A percentile compares a stretch with the other conserved stretches of the same genome.
These are phyloP conservation scores for Aegithalos caudatus DNA, from an alignment of 2,113 vertebrate genomes.

Conservation along the genomic window DNA sequence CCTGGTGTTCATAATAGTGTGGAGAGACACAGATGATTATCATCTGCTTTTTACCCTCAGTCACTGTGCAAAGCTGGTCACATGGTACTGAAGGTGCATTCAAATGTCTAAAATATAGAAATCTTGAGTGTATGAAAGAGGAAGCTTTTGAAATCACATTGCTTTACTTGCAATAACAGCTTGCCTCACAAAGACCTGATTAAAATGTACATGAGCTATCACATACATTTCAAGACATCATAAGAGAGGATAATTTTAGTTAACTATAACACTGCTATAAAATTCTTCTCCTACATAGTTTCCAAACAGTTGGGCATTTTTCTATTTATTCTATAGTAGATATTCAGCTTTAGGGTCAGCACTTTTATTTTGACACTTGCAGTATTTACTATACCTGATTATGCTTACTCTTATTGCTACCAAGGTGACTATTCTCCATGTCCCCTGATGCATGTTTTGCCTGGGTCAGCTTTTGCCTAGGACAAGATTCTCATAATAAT, in stretches of 20 bases:
- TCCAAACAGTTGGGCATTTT: background rate
- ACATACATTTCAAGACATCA: background rate
- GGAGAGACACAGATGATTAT: background rate
- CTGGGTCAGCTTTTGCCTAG: background rate
- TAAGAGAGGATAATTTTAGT: background rate
- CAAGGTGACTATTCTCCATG: background rate
- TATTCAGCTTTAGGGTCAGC: background rate
- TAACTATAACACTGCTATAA: background rate
- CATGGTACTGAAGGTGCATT: background rate
- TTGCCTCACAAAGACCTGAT: background rate
- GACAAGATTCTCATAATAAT: background rate
- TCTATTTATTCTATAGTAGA: background rate
- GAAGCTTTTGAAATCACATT: background rate
- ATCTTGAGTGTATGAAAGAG: background rate
- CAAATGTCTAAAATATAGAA: background rate
- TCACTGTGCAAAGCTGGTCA: background rate
- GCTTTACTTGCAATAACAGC: background rate
- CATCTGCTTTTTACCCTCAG: background rate
- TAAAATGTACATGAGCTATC: background rate
- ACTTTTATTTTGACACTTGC: background rate
- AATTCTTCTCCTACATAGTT: background rate
- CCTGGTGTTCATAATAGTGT: background rate
- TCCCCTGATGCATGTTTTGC: background rate
- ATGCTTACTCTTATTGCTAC: background rate
- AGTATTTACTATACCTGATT: background rate